Percentiles rank a stretch among this genome's conserved stretches.
phyloP scores from a whole-genome alignment of 2,113 vertebrate genomes.

The Chaetodon auriga region DNA sequence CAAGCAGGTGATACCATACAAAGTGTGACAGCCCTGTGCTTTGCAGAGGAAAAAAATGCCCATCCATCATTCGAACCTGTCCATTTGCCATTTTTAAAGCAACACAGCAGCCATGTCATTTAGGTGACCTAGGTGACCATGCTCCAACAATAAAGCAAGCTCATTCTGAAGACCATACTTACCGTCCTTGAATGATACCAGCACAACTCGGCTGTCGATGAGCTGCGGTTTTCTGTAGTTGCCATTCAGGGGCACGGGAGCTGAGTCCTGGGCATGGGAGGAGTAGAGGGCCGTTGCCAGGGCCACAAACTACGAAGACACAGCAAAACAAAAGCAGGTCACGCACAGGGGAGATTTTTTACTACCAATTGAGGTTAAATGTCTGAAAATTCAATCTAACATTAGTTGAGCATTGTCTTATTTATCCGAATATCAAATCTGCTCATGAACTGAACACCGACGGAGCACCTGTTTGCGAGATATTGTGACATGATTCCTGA shows the following conservation, averaged over 20 bases:
- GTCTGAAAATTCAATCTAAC: not conserved
- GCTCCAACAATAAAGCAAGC: slow-evolving; percentile 39
- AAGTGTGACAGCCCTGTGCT: slow-evolving; percentile 34
- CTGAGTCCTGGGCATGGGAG: slow-evolving; percentile 83
- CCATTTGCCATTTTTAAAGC: slow-evolving; percentile 37
- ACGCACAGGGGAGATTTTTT: not conserved
- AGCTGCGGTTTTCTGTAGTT: slow-evolving; percentile 91
- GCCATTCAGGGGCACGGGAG: slow-evolving; percentile 83
- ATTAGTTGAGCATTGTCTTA: not conserved
- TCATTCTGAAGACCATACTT: slow-evolving; percentile 68
- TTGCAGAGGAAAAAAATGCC: slow-evolving; percentile 5
- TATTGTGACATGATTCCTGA: slow-evolving; percentile 88
- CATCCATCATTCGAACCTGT: slow-evolving; percentile 26
- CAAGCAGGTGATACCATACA: slow-evolving; percentile 44
- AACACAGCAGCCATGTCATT: not conserved
- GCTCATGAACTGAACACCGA: not conserved
- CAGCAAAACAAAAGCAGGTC: slow-evolving; percentile 49
- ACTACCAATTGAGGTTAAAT: slow-evolving; percentile 10
- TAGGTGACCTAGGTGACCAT: slow-evolving; percentile 24
- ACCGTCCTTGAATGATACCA: slow-evolving; percentile 92
- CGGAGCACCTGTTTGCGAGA: slow-evolving; percentile 89
- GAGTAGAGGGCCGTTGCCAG: slow-evolving; percentile 89
- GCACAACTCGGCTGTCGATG: slow-evolving; percentile 86
- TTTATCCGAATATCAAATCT: not conserved
- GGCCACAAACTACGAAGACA: slow-evolving; percentile 83